phyloP scores from a whole-genome alignment of 2,113 vertebrate genomes.

The Fregetta grallaria region DNA sequence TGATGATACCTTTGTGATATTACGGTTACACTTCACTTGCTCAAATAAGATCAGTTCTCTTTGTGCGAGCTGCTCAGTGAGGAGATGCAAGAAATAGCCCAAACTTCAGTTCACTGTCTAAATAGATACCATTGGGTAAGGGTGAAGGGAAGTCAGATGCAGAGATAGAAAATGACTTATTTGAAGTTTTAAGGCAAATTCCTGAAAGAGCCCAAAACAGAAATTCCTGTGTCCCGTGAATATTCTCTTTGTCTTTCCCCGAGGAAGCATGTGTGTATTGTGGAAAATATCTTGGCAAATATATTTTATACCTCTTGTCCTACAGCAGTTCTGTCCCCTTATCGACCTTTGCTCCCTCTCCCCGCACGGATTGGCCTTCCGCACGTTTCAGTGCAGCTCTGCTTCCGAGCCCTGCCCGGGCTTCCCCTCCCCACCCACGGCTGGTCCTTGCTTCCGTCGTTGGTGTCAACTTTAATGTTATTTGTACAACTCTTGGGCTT shows the following conservation, averaged over 20 bases:
- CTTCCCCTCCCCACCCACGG: rapidly evolving
- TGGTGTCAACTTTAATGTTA: rapidly evolving
- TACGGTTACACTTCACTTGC: neutral
- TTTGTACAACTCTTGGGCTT: neutral
- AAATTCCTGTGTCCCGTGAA: neutral
- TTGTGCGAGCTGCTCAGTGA: neutral
- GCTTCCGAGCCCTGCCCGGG: neutral
- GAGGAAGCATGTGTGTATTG: neutral
- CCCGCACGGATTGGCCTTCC: rapidly evolving
- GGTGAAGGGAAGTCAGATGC: neutral
- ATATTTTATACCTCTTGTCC: neutral
- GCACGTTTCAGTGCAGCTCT: rapidly evolving
- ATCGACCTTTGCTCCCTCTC: rapidly evolving
- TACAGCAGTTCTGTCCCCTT: neutral
- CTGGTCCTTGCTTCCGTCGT: rapidly evolving
- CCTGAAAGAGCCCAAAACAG: neutral
- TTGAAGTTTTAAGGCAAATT: neutral
- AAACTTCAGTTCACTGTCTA: neutral
- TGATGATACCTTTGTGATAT: neutral
- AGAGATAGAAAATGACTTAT: neutral
- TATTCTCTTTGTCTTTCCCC: neutral
- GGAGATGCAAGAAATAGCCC: neutral
- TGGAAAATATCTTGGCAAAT: neutral
- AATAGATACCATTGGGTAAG: neutral
- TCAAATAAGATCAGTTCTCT: rapidly evolving